phyloP scores from a whole-genome alignment of 2,113 vertebrate genomes.

The Cyanoderma ruficeps region DNA sequence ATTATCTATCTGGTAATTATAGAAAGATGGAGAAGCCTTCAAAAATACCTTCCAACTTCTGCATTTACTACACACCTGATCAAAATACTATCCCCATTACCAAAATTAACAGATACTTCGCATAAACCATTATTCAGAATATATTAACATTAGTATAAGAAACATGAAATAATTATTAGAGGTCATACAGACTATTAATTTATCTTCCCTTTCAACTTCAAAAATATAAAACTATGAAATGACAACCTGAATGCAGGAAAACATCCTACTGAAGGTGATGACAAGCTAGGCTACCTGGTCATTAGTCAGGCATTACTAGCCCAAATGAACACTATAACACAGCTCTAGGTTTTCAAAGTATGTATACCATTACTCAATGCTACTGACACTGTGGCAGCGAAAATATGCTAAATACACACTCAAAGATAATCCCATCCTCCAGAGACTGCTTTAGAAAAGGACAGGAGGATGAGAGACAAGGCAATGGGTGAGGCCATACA shows the following conservation, averaged over 20 bases:
- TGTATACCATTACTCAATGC: not conserved
- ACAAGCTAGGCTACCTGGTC: not conserved
- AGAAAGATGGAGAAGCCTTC: constrained; percentile 28
- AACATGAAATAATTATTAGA: not conserved
- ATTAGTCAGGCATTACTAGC: not conserved
- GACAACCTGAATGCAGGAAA: not conserved
- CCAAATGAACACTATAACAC: not conserved
- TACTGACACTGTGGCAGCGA: not conserved
- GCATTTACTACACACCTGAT: constrained; percentile 27
- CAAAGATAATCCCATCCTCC: constrained; percentile 24
- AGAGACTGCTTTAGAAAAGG: not conserved
- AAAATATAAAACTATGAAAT: not conserved
- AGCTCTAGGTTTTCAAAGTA: not conserved
- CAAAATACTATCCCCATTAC: not conserved
- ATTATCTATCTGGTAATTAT: constrained; percentile 49
- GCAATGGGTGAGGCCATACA: not conserved
- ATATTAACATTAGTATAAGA: not conserved
- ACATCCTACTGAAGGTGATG: not conserved
- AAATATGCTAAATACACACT: not conserved
- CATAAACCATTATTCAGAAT: not conserved
- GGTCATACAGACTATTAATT: not conserved
- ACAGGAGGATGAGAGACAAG: not conserved
- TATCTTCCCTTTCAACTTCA: not conserved
- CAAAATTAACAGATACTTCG: not conserved
- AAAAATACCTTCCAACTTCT: not conserved